A percentile compares a stretch with the other conserved stretches of the same genome.
These are phyloP conservation scores for Diglossa brunneiventris DNA, from an alignment of 2,113 vertebrate genomes.

Conservation along the genomic window DNA sequence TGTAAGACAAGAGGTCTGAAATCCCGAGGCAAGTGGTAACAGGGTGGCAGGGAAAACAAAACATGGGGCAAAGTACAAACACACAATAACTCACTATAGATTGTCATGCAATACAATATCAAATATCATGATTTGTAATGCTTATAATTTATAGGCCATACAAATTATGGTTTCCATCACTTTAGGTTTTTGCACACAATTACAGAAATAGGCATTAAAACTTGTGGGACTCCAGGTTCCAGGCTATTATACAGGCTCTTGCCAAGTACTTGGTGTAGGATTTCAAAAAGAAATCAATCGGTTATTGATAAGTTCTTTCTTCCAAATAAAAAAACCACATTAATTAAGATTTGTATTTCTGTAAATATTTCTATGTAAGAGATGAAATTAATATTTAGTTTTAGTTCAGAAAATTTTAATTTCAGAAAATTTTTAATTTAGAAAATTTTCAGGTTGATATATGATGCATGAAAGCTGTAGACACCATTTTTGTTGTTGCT, in stretches of 20 bases:
- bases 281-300: background rate
- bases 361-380: background rate
- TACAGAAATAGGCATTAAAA: constrained; percentile 15
- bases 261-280: background rate
- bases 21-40: background rate
- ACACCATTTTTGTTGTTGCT: background rate
- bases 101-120: background rate
- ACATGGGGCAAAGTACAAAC: background rate
- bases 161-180: background rate
- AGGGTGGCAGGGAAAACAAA: constrained; percentile 35
- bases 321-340: background rate
- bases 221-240: background rate
- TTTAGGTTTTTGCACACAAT: background rate
- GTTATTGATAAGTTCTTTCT: background rate
- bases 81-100: background rate
- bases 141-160: background rate
- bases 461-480: background rate
- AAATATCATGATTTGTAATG: background rate
- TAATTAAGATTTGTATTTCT: background rate
- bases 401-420: background rate
- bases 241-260: background rate
- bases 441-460: background rate
- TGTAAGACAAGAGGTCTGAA: constrained; percentile 22
- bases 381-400: background rate
- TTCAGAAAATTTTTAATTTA: no score